These are phyloP conservation scores for Recurvirostra avosetta DNA, from an alignment of 2,113 vertebrate species.

Conservation along the genomic window DNA sequence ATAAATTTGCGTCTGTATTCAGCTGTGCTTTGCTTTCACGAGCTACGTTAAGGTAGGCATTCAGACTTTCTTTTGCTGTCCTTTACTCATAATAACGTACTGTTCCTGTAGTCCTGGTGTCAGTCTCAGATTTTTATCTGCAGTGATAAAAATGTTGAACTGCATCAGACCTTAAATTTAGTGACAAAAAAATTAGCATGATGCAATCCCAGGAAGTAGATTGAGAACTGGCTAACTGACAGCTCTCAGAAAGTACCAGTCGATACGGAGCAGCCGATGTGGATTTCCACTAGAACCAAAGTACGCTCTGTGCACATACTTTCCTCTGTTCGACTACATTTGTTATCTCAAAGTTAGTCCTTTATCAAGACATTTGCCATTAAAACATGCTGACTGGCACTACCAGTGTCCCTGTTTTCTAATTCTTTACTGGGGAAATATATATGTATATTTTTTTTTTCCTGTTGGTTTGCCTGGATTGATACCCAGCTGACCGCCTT, in stretches of 20 bases:
- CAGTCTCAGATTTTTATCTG: slow-evolving; percentile 28
- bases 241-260: not conserved
- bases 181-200: slow-evolving; percentile 39
- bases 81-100: not conserved
- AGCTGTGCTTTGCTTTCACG: not conserved
- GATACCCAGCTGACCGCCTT: not conserved
- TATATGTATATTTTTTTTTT: not conserved
- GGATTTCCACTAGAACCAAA: not conserved
- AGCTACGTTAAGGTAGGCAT: not conserved
- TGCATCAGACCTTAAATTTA: slow-evolving; percentile 64
- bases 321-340: not conserved
- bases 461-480: not conserved
- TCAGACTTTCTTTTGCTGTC: not conserved
- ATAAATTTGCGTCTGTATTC: not conserved
- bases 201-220: slow-evolving; percentile 61
- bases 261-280: not conserved
- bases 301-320: not conserved
- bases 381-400: not conserved
- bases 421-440: not conserved
- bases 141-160: slow-evolving; percentile 53
- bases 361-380: not conserved
- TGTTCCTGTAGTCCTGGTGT: not conserved
- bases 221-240: slow-evolving; percentile 38
- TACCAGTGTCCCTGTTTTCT: rapidly evolving
- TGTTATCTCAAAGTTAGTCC: not conserved